Evolutionary conservation across 2,888 invertebrate species (phyloP), one percentile per base, ranked within the genome.

Genomic region (Ormia ochracea): DNA sequence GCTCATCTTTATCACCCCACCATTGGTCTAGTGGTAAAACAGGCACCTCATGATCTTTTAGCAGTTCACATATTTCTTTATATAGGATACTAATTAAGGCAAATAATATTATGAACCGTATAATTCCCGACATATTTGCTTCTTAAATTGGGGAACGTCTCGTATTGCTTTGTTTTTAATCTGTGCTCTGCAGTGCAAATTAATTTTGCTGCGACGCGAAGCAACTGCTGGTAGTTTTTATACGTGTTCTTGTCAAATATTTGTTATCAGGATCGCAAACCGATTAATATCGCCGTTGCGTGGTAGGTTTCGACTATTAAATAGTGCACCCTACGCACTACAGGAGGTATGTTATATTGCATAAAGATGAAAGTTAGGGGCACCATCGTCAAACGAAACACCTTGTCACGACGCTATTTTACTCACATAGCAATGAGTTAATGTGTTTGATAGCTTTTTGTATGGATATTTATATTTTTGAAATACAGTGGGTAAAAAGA

Each of bases 1-100:
- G 87, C 23, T 81, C 73, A 3, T 83, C 85, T 28, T 83, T 88
- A 66, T 87, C 85, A 28, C 88, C 88, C 88, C 88, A 89, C 86
- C 88, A 89, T 82, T 88, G 83, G 72, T 86, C 81, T 0, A 82
- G 33, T 3, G 86, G 83, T 38, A 88, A 41, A 9, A 81, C 21
- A 1, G 89, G 88, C 0, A 76, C 83, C 0, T 84, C 80, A 50
- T 85, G 65, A 58, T 85, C 77, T 1, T 80, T 83, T 52, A 86
- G 81, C 19, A 83, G 10, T n/a, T 85, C 81, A 65, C 74, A 83
- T 5, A 84, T 19, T 19, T 82, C 73, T 68, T 82, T 88, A 38
- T 85, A 87, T 10, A 88, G 26, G 75, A 86, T 59, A 10, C 84
- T 86, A 1, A 76, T 82, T 3, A 88, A 65, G 72, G 86, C 85